These are phyloP conservation scores for Neoarius graeffei DNA, from an alignment of 2,113 vertebrate species.

Conservation along the genomic window DNA sequence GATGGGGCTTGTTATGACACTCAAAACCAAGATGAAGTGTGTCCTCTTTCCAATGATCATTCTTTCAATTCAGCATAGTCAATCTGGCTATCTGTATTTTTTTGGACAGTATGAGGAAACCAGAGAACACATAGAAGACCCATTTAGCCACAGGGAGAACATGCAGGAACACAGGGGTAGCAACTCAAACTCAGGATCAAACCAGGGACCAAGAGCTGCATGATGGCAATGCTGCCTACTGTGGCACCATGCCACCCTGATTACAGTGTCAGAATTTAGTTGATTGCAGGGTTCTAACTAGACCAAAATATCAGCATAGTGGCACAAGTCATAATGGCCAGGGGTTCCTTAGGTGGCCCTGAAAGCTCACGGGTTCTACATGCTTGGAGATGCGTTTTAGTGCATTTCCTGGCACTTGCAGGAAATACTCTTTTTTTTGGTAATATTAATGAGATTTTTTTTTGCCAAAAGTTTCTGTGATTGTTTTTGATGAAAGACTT, in stretches of 20 bases:
- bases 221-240: background rate
- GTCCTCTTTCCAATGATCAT: background rate
- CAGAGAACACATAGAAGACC: background rate
- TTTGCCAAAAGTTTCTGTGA: no score
- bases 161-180: background rate
- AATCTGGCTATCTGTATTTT: background rate
- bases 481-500: no score
- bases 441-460: no score
- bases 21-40: background rate
- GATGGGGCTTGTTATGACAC: background rate
- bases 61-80: background rate
- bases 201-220: background rate
- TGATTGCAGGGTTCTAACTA: background rate
- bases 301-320: no score
- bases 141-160: background rate
- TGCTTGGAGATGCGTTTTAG: no score
- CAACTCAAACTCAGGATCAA: background rate
- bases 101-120: background rate
- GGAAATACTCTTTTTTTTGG: no score
- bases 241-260: background rate
- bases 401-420: no score
- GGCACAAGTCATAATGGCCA: no score
- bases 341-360: no score
- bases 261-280: background rate
- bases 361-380: no score